Evolutionary conservation across 2,797 vertebrate species (phyloP), one percentile per base, ranked within the genome.

Genomic region (Etheostoma perlongum): DNA sequence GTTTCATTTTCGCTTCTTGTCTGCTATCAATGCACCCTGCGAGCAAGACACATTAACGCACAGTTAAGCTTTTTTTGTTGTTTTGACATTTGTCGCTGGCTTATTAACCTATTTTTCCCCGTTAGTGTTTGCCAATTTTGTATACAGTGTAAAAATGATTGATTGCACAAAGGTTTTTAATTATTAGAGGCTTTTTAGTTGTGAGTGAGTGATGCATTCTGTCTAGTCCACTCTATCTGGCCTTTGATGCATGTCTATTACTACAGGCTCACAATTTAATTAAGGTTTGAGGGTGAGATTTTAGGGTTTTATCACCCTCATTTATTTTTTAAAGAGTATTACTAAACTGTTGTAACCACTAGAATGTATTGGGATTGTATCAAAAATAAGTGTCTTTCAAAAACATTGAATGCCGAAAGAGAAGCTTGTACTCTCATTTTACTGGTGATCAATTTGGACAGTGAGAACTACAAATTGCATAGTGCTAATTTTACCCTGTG

Each of bases 321-420:
- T 76, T 76, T 74, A 67, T 85, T 72, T 74, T 44, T 66, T 65
- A 19, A 66, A 48, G 63, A 79, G 67, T 88, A 84, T 88, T 84
- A 87, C 76, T 88, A 85, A 89, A 91, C 75, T 82, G 82, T 93
- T 93, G 92, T 97, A 97, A 97, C 95, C 94, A 95, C 95, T 96
- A 95, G 95, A 95, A 96, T 96, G 95, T 96, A 95, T 93, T 94
- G 85, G 90, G 89, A 94, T 94, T 88, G 91, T 95, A 93, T 95
- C 70, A 67, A 86, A 83, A 75, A 79, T 79, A 88, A 82, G 91
- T 95, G 93, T 96, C 93, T 96, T 95, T 73, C 49, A 79, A 78
- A 90, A 90, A 63, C 57, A 67, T 63, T 85, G 90, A 95, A 95
- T 92, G 93, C 94, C 88, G 83, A 91, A 91, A 84, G 86, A 90